Conservation (phyloP, 2,888 invertebrate genomes). For the Agrochola lychnidis region DNA sequence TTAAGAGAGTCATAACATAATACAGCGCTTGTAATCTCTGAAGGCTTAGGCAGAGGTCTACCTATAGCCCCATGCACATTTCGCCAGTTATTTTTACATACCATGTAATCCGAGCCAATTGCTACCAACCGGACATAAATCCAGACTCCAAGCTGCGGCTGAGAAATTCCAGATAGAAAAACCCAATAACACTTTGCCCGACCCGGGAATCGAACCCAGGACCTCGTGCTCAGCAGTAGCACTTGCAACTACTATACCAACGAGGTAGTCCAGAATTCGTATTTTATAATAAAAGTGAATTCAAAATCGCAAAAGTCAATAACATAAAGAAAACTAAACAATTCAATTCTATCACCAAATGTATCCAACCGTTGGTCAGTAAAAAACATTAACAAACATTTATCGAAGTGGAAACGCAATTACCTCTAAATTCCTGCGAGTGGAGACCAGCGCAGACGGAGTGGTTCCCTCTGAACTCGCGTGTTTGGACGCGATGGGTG, state of each 20-base stretch:
- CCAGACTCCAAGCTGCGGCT: not conserved
- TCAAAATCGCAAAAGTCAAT: conserved; percentile 3
- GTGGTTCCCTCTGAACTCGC: conserved; percentile 18
- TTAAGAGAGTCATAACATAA: not conserved
- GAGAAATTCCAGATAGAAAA: not conserved
- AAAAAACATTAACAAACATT: conserved; percentile 59
- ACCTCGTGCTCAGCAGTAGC: not conserved
- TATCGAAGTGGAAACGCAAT: conserved; percentile 65
- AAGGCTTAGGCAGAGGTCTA: not conserved
- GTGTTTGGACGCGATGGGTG: conserved; percentile 25
- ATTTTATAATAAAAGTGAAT: not conserved
- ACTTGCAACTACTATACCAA: not conserved
- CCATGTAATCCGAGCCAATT: too few relatives aligned
- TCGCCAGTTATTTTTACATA: not conserved
- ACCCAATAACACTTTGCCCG: not conserved
- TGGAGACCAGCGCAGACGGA: conserved; percentile 29
- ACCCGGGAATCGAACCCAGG: not conserved
- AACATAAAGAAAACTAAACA: not conserved
- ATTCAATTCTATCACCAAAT: conserved; percentile 1
- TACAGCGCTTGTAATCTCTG: not conserved
- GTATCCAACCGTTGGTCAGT: conserved; percentile 10
- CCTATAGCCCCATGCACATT: not conserved
- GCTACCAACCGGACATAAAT: not conserved
- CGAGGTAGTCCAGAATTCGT: not conserved
- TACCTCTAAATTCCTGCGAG: conserved; percentile 65